Evolutionary conservation across 2,797 vertebrate species (phyloP).

Genomic region (Odontamblyopus lacepedii): DNA sequence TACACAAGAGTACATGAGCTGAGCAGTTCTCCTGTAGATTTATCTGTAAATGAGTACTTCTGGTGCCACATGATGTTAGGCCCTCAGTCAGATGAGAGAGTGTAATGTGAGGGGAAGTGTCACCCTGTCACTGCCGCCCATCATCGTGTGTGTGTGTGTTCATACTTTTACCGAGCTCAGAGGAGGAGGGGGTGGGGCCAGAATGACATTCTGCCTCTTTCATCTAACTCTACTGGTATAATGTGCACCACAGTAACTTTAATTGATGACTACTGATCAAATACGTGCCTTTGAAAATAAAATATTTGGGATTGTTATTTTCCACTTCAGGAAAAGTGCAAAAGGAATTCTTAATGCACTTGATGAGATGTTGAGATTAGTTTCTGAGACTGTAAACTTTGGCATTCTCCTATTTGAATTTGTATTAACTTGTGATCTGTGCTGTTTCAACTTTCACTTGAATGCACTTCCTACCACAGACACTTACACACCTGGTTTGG

Average conservation of each 20-base stretch:
- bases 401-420: slow-evolving; percentile 4
- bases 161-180: slow-evolving; percentile 53
- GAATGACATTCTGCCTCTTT: slow-evolving; percentile 80
- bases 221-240: slow-evolving; percentile 80
- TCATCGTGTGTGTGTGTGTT: slow-evolving; percentile 63
- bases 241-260: slow-evolving; percentile 80
- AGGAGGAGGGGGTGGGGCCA: slow-evolving; percentile 65
- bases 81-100: slow-evolving; percentile 69
- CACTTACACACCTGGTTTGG: slow-evolving; percentile 50
- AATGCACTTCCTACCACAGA: slow-evolving; percentile 27
- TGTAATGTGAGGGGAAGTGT: slow-evolving; percentile 64
- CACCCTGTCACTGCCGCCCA: slow-evolving; percentile 75
- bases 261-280: slow-evolving; percentile 86
- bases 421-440: slow-evolving; percentile 25
- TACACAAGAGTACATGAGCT: slow-evolving; percentile 57
- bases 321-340: slow-evolving; percentile 64
- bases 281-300: slow-evolving; percentile 79
- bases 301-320: slow-evolving; percentile 76
- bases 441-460: slow-evolving; percentile 39
- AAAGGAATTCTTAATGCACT: slow-evolving; percentile 83
- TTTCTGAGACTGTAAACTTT: slow-evolving; percentile 54
- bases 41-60: slow-evolving; percentile 69
- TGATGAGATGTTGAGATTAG: slow-evolving; percentile 66
- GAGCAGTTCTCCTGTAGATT: slow-evolving; percentile 66
- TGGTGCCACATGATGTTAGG: slow-evolving; percentile 74